Evolutionary conservation across 2,797 vertebrate genomes (phyloP), one percentile per base, ranked within the genome.

Genomic region (Nyctalus aviator): DNA sequence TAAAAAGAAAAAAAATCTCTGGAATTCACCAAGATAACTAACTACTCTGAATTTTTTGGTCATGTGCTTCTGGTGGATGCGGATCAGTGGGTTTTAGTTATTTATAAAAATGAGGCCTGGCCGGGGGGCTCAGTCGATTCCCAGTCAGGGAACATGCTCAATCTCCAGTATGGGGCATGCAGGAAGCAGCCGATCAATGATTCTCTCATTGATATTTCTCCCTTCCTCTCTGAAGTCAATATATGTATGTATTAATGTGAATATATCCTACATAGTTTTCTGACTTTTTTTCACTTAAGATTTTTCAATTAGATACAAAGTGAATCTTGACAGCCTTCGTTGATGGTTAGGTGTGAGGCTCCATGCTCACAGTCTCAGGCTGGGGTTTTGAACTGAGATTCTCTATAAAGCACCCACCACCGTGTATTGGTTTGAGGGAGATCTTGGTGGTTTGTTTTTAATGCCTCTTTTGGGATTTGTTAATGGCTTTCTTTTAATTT

Each of bases 21-120:
- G 14, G 57, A 57, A 84, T 84, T 92, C 27, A 79, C 25, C 64
- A 14, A 86, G 59, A 12, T 72, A 90, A 57, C 68, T 84, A 92
- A 50, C 69, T 87, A 14, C 81, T 73, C 1, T 71, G 48, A 89
- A 14, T 14, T 20, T 93, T 68, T 79, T 72, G 35, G 21, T 32
- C 48, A 6, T 78, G 7, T 35, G 20, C 85, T 89, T 82, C 32
- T 71, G 27, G 50, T 50, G 0, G 37, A 48, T 66, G n/a, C n/a
- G 46, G 55, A 21, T 41, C 68, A n/a, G 0, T 77, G 35, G 57
- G 35, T 82, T 90, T 87, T 41, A 37, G 11, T 82, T 62, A 15
- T 25, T 82, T 84, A 48, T 55, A 32, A 53, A 69, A 76, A 72
- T 50, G 87, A 30, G 25, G 27, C 59, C 59, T 62, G 25, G 59